These are phyloP conservation scores for Osmoderma eremita DNA, from an alignment of 2,888 invertebrate species.

Conservation along the genomic window DNA sequence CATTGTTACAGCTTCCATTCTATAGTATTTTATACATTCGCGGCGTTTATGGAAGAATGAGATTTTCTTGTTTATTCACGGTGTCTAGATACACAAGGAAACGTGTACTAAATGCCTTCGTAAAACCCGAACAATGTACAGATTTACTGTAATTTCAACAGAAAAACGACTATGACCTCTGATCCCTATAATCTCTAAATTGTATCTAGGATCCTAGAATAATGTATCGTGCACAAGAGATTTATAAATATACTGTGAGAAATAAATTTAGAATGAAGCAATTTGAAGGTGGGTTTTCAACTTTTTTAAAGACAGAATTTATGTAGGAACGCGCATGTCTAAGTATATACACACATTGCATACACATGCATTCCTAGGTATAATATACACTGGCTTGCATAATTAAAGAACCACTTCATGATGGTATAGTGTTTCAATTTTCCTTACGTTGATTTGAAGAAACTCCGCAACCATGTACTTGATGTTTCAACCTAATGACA, in stretches of 20 bases:
- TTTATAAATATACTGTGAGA: constrained; percentile 51
- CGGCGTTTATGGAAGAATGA: constrained; percentile 24
- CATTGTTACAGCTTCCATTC: neutral
- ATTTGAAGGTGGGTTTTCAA: constrained; percentile 41
- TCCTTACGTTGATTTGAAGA: too few species aligned
- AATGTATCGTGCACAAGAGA: constrained; percentile 48
- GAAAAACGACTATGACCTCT: constrained; percentile 46
- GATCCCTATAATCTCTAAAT: constrained; percentile 49
- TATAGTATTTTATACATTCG: constrained; percentile 13
- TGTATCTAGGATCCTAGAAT: constrained; percentile 49
- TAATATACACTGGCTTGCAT: too few species aligned
- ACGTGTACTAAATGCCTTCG: constrained; percentile 28
- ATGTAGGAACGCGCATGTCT: neutral
- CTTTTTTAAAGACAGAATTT: constrained; percentile 14
- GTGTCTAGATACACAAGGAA: constrained; percentile 29
- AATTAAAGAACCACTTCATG: too few species aligned
- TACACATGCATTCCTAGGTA: too few species aligned
- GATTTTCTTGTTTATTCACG: constrained; percentile 10
- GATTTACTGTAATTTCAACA: constrained; percentile 41
- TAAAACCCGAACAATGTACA: constrained; percentile 36
- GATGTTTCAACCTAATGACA: too few species aligned
- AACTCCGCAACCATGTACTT: too few species aligned
- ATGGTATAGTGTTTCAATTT: too few species aligned
- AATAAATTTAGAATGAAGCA: constrained; percentile 49
- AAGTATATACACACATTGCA: too few species aligned